phyloP scores from a whole-genome alignment of 2,797 vertebrate species.

The Protosalanx chinensis region DNA sequence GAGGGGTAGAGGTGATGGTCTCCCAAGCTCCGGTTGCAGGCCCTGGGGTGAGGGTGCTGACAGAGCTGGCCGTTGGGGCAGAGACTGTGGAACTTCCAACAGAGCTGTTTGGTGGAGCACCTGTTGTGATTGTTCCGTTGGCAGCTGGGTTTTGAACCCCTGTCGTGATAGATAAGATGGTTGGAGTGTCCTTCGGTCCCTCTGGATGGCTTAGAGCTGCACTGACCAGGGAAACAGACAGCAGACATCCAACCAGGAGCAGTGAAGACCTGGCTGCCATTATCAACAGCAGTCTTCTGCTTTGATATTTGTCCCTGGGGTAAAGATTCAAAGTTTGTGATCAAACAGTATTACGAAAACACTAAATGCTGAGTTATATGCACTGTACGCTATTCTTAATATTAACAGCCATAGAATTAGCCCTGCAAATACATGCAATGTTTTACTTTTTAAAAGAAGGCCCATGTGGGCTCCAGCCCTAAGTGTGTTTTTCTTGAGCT shows the following conservation, averaged over 20 bases:
- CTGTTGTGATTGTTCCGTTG: too few species aligned
- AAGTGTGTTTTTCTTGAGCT: neutral
- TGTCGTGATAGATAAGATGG: neutral
- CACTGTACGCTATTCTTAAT: too few species aligned
- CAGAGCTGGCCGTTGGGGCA: too few species aligned
- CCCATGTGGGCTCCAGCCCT: neutral
- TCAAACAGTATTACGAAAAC: neutral
- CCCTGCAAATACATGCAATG: neutral
- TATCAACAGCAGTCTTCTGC: constrained; percentile 2
- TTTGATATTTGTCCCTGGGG: neutral
- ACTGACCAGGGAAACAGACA: constrained; percentile 32
- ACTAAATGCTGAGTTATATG: neutral
- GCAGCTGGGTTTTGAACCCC: too few species aligned
- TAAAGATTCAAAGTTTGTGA: neutral
- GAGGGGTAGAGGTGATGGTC: constrained; percentile 12
- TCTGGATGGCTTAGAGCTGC: constrained; percentile 10
- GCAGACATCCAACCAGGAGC: constrained; percentile 39
- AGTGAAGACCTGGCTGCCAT: constrained; percentile 38
- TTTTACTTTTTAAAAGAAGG: neutral
- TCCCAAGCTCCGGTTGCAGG: constrained; percentile 16
- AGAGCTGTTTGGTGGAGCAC: too few species aligned
- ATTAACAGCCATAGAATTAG: neutral
- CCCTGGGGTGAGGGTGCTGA: constrained; percentile 18
- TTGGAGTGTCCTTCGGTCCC: neutral
- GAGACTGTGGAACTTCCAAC: too few species aligned